Percentiles rank a stretch among this genome's conserved stretches.
Evolutionary conservation across 1,140 invertebrate genomes (phyloP).

Genomic region (Sarcophaga bullata): DNA sequence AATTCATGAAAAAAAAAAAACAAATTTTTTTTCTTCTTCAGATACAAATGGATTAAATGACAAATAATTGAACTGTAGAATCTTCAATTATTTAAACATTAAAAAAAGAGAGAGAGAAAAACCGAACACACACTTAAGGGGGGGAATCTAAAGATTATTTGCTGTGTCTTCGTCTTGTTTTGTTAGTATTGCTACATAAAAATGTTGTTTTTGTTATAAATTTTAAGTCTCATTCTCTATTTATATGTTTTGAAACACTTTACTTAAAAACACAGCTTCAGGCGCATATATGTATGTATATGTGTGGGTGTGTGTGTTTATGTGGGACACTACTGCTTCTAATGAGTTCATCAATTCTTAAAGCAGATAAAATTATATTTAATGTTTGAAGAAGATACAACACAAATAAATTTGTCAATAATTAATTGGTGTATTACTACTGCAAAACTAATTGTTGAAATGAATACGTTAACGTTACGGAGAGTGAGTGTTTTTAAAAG

Average conservation of each 20-base stretch:
- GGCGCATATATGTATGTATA: no score
- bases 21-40: background rate
- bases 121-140: no score
- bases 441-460: background rate
- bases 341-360: background rate
- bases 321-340: background rate
- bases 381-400: background rate
- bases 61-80: background rate
- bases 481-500: conserved; percentile 17
- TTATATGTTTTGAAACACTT: no score
- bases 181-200: no score
- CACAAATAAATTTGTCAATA: background rate
- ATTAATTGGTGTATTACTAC: background rate
- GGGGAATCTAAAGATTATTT: no score
- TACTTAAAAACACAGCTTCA: no score
- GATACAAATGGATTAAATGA: background rate
- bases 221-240: no score
- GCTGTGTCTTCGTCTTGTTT: no score
- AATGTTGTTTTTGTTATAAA: no score
- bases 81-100: background rate
- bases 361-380: background rate
- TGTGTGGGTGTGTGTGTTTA: no score
- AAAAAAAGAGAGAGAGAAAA: no score
- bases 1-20: background rate
- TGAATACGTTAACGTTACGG: background rate